Evolutionary conservation across 2,888 invertebrate genomes (phyloP), one percentile per base, ranked within the genome.

Genomic region (Cryptocephalus moraei): DNA sequence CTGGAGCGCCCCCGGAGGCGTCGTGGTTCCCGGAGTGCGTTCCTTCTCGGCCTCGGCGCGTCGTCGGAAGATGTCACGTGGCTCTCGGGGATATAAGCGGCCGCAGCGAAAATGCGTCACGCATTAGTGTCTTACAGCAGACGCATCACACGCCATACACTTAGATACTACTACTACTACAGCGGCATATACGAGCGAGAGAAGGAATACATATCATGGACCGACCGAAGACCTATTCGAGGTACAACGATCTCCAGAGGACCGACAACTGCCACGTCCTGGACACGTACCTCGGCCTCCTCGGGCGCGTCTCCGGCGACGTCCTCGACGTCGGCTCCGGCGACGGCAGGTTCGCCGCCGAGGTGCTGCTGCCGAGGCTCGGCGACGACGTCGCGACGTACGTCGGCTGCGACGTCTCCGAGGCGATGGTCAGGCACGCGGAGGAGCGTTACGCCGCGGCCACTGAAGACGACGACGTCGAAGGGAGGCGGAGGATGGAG

Each of bases 251-350:
- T 43, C 66, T 87, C 46, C 90, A 90, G 65, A 78, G 78, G 51
- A 74, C 78, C 14, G 84, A 84, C 62, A 79, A 82, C 8, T 63
- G 73, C 1, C 75, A 79, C 50, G 77, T 83, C 9, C 65, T 88
- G 42, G 75, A 82, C 33, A 80, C 84, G 59, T 85, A 80, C 62
- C 68, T 76, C 2, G 10, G 14, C 10, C 11, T 10, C 11, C n/a
- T 10, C 3, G 11, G 43, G 9, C 12, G 34, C 13, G 36, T 14
- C 8, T 14, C 33, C 10, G 73, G 72, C 0, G 76, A 76, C 44
- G 64, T 82, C 34, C 59, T 84, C 48, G 89, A 89, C 58, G 75
- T 88, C 36, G 89, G 89, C 1, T 84, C 82, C 51, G 89, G 86
- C 0, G 81, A 84, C 34, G 86, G 87, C 0, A 78, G 80, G 58